A percentile compares a stretch with the other conserved stretches of the same genome.
Evolutionary conservation across 2,113 vertebrate genomes (phyloP).

Genomic region (Thalassoma bifasciatum): DNA sequence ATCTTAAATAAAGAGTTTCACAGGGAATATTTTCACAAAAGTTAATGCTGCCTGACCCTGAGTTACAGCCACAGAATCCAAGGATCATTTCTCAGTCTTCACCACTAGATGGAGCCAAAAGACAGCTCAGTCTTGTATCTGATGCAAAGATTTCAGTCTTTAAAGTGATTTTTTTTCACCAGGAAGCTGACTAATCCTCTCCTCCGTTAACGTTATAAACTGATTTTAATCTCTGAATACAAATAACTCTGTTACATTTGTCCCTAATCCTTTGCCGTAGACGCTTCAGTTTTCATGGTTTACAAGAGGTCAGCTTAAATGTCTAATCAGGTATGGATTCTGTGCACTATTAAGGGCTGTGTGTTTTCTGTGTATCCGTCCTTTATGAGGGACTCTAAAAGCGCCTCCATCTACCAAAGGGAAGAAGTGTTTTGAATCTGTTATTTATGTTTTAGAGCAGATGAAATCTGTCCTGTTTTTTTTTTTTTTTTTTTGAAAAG

Average conservation of each 20-base stretch:
- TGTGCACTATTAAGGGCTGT: conserved; percentile 10
- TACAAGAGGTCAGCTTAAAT: not conserved
- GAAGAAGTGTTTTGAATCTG: conserved; percentile 21
- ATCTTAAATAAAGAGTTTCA: conserved; percentile 75
- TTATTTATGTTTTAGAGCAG: conserved; percentile 49
- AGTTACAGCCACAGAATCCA: not conserved
- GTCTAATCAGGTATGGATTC: no score
- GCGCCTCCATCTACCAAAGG: conserved; percentile 63
- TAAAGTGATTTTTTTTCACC: no score
- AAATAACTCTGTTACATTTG: not conserved
- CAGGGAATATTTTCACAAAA: no score
- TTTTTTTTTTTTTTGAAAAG: not conserved
- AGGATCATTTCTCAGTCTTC: no score
- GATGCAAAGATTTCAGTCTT: no score
- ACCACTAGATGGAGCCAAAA: no score
- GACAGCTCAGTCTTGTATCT: no score
- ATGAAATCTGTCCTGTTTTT: no score
- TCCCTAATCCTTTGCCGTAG: not conserved
- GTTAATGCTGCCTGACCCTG: not conserved
- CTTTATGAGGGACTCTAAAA: not conserved
- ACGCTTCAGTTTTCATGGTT: not conserved
- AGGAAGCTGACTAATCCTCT: not conserved
- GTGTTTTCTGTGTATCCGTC: not conserved
- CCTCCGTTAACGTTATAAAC: not conserved
- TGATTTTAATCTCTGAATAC: not conserved